Conservation (phyloP, 2,113 vertebrate genomes). For the Oreocharis arfaki region DNA sequence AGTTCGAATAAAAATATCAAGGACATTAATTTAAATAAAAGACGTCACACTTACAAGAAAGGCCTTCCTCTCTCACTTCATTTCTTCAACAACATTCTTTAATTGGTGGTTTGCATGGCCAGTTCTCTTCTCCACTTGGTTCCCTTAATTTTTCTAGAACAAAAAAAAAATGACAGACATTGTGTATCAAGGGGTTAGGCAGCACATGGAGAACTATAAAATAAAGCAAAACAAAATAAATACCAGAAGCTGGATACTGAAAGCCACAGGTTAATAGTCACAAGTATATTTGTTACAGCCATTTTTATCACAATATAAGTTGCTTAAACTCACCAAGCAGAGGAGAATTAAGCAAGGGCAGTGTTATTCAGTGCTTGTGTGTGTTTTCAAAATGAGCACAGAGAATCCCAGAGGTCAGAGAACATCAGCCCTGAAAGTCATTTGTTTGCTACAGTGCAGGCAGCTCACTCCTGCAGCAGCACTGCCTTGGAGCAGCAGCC, state of each 20-base stretch:
- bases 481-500: neutral
- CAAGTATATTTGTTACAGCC: neutral
- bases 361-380: neutral
- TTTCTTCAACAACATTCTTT: neutral
- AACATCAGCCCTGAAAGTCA: neutral
- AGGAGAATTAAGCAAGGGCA: neutral
- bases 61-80: neutral
- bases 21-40: neutral
- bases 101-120: neutral
- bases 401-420: neutral
- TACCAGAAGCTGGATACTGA: neutral
- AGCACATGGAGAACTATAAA: neutral
- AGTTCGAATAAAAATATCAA: neutral
- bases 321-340: neutral
- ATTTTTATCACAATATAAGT: neutral
- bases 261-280: neutral
- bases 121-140: neutral
- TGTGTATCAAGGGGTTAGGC: neutral
- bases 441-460: neutral
- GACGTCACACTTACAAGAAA: neutral
- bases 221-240: neutral
- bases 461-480: neutral
- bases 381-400: neutral
- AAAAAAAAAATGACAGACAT: neutral
- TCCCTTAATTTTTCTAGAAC: neutral